phyloP scores from a whole-genome alignment of 2,797 vertebrate species.

The Pseudochromis fuscus region DNA sequence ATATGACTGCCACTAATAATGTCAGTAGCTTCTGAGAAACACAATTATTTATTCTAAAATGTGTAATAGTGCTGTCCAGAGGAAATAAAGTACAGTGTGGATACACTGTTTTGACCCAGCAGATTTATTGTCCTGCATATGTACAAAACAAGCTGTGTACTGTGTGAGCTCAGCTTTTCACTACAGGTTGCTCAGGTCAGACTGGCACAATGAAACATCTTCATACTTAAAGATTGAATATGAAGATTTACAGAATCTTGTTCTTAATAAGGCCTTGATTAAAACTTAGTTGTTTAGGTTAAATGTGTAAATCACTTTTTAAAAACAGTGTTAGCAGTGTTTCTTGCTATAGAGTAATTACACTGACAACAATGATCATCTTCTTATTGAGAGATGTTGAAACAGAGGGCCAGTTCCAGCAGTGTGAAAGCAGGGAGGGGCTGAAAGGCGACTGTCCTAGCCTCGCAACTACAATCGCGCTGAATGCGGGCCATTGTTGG shows the following conservation, averaged over 20 bases:
- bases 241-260: background rate
- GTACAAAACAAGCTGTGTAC: background rate
- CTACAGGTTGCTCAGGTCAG: conserved; percentile 13
- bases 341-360: background rate
- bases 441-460: conserved; percentile 59
- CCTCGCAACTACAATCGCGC: conserved; percentile 53
- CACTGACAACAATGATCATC: background rate
- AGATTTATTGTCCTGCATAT: background rate
- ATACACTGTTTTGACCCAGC: background rate
- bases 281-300: background rate
- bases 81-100: background rate
- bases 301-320: no score
- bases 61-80: background rate
- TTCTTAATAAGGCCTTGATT: background rate
- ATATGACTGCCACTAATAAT: background rate
- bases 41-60: conserved; percentile 2
- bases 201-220: background rate
- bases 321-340: no score
- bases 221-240: background rate
- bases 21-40: background rate
- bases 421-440: conserved; percentile 59
- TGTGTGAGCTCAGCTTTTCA: conserved; percentile 2
- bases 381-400: conserved; percentile 21
- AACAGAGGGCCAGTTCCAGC: conserved; percentile 53
- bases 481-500: conserved; percentile 83